Percentiles rank a stretch among this genome's conserved stretches.
Conservation (phyloP, 2,113 vertebrate genomes). For the Mustela lutreola region DNA sequence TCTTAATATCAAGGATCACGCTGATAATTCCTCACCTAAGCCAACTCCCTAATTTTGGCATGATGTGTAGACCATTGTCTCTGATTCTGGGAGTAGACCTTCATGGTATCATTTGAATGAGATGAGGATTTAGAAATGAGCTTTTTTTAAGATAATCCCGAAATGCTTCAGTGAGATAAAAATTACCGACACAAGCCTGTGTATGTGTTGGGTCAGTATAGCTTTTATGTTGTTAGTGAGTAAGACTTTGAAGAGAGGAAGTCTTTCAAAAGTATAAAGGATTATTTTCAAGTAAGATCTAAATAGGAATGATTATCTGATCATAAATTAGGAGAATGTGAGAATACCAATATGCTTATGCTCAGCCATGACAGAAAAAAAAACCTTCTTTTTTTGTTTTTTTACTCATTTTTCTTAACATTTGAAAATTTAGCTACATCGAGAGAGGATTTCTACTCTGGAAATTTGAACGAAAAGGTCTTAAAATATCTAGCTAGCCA, state of each 20-base stretch:
- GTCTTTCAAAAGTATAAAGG: not conserved
- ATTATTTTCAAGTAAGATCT: not conserved
- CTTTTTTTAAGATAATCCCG: not conserved
- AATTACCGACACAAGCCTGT: not conserved
- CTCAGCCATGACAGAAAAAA: not conserved
- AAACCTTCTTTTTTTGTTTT: too few species aligned
- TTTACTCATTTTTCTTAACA: not conserved
- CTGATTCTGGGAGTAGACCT: constrained; percentile 1
- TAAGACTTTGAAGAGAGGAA: not conserved
- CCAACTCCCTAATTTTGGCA: not conserved
- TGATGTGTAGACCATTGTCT: not conserved
- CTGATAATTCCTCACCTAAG: not conserved
- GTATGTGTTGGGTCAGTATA: not conserved
- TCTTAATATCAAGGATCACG: not conserved
- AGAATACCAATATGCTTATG: not conserved
- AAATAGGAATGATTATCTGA: not conserved
- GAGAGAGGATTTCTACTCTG: not conserved
- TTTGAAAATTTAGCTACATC: not conserved
- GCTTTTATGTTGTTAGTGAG: not conserved
- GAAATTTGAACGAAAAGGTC: not conserved
- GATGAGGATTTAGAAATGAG: not conserved
- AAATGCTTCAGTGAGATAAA: not conserved
- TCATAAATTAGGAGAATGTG: not conserved
- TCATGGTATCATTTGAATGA: constrained; percentile 25
- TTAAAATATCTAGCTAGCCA: not conserved